Evolutionary conservation across 2,113 vertebrate species (phyloP), one percentile per base, ranked within the genome.

Genomic region (Mesitornis unicolor): DNA sequence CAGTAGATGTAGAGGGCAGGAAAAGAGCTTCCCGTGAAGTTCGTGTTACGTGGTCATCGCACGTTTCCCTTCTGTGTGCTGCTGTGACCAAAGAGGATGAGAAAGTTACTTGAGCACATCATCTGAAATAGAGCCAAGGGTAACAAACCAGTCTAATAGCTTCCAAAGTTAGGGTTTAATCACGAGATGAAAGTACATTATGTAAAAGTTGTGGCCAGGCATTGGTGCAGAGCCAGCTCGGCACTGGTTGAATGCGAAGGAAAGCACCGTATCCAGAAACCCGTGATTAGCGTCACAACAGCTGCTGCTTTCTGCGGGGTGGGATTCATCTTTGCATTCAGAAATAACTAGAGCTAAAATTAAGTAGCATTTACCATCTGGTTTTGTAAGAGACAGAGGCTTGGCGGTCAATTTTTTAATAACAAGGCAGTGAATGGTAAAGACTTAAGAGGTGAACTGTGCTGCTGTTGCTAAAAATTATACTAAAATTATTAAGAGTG

Each of bases 341-440:
- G 82, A 95, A 97, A 97, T 96, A 97, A 87, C 93, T 73, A 54
- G 45, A 89, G 85, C 94, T 97, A 97, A 95, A 97, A 96, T 96
- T 95, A 96, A 96, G 73, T 56, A 87, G 85, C n/a, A 22, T 87
- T 97, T 93, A 42, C 84, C 82, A 54, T 88, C 76, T 78, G 69
- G 29, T 91, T 94, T 90, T 87, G 25, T 68, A 28, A 69, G n/a
- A 70, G 43, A 24, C 33, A 59, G 73, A 81, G 76, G 31, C 53
- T 84, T 42, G 40, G 40, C 2, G 29, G 73, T 83, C 29, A 38
- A 4, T 47, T 82, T 87, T 89, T 77, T 76, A 76, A 73, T 83
- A 89, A 86, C n/a, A 65, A 63, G n/a, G 35, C 67, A 80, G 28
- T 38, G 47, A 75, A 57, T 60, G 22, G 47, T 64, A 67, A 31